Percentiles rank a stretch among this genome's conserved stretches.
phyloP scores from a whole-genome alignment of 2,888 invertebrate species.

The Amblyteles armatorius region DNA sequence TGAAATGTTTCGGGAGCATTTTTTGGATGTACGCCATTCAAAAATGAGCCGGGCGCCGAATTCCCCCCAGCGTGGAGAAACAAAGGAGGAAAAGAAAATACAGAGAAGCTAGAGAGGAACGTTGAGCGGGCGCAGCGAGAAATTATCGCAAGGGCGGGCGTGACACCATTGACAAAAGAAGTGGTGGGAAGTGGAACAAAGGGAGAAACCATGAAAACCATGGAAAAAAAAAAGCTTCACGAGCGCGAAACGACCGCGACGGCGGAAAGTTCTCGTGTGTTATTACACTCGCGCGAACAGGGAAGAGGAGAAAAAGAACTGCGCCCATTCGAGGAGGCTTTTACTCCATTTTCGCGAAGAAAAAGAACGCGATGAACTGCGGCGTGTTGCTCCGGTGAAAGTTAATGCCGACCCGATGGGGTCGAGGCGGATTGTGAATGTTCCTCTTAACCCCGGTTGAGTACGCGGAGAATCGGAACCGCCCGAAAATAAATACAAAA shows the following conservation, averaged over 20 bases:
- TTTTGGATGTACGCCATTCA: not conserved
- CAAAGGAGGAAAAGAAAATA: constrained; percentile 52
- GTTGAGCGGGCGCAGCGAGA: constrained; percentile 53
- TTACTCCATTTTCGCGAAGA: constrained; percentile 36
- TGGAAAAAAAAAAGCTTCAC: constrained; percentile 43
- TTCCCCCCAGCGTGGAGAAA: not conserved
- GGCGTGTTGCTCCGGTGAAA: constrained; percentile 46
- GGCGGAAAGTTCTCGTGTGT: constrained; percentile 51
- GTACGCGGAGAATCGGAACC: not conserved
- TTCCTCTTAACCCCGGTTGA: constrained; percentile 33
- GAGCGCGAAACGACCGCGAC: constrained; percentile 38
- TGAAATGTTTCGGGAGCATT: not conserved
- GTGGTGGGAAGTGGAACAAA: constrained; percentile 54
- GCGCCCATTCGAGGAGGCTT: constrained; percentile 54
- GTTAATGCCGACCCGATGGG: constrained; percentile 48
- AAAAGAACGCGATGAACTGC: constrained; percentile 36
- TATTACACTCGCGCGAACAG: constrained; percentile 55
- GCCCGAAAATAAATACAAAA: not conserved
- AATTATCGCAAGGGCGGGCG: constrained; percentile 53
- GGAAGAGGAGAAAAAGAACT: constrained; percentile 47
- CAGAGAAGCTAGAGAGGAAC: constrained; percentile 49
- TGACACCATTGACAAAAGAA: constrained; percentile 61
- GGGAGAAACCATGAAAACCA: constrained; percentile 61
- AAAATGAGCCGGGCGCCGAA: not conserved
- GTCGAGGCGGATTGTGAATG: constrained; percentile 42